Conservation (phyloP, 2,113 vertebrate genomes). For the Neolamprologus brichardi region DNA sequence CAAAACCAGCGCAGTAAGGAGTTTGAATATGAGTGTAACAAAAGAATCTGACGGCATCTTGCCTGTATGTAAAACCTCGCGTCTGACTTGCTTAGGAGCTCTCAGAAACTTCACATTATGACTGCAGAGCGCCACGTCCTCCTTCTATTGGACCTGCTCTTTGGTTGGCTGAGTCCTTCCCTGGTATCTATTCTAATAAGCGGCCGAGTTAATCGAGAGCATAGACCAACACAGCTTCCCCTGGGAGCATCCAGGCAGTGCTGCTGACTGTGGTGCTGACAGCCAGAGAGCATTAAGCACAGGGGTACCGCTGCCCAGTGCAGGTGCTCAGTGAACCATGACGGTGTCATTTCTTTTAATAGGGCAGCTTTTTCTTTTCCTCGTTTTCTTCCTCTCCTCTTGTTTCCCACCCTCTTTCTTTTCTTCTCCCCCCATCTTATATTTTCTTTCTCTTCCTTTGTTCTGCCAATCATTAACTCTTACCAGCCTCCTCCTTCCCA, state of each 20-base stretch:
- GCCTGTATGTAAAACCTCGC: not conserved
- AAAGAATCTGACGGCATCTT: not conserved
- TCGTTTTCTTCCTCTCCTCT: not conserved
- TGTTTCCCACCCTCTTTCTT: not conserved
- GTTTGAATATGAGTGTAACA: not conserved
- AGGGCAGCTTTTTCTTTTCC: slow-evolving; percentile 48
- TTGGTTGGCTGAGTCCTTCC: slow-evolving; percentile 38
- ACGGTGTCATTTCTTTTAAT: slow-evolving; percentile 71
- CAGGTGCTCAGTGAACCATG: slow-evolving; percentile 58
- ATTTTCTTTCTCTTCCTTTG: not conserved
- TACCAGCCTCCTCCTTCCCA: not conserved
- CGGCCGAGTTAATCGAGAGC: slow-evolving; percentile 63
- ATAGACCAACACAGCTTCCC: slow-evolving; percentile 55
- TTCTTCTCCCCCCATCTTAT: not conserved
- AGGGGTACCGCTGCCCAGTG: slow-evolving; percentile 49
- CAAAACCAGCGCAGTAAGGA: not conserved
- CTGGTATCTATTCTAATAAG: slow-evolving; percentile 66
- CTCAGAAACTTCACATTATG: slow-evolving; percentile 24
- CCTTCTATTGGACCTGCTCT: slow-evolving; percentile 27
- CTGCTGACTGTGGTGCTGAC: slow-evolving; percentile 60
- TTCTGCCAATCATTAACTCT: not conserved
- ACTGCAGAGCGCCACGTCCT: slow-evolving; percentile 16
- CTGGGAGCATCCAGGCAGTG: slow-evolving; percentile 52
- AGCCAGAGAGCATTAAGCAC: slow-evolving; percentile 68
- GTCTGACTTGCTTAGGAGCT: slow-evolving; percentile 8